Base-by-base conservation (phyloP, 2,888 invertebrate genomes). In the Cephus sareptanus region DNA sequence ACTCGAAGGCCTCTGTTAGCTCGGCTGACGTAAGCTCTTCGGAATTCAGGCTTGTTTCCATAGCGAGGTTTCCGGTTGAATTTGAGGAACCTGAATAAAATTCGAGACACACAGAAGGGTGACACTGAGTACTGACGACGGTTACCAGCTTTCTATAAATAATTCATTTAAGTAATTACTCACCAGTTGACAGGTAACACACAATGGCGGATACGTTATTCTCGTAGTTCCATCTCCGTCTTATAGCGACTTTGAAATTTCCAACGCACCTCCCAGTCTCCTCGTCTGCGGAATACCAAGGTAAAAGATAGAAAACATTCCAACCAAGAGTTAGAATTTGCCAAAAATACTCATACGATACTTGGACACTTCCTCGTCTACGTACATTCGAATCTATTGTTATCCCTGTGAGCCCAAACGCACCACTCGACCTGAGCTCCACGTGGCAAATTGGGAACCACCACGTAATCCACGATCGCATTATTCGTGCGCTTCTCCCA, bases 361-460 rank as follows among this genome's bases (percentile, higher is more conserved):
- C 9, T 34, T 0, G 30, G 11, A 71, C 2, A 71, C 34, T 56
- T 56, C 9, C 92, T 75, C 12, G 75, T 73, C 74, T 79, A 92
- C 94, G 94, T 92, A 97, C 97, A 97, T 91, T 97, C 97, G 90
- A 97, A 97, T 83, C 96, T 94, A 92, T 96, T 95, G 92, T 97
- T 97, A 92, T 97, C 96, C 79, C 95, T 94, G 91, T 97, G 97
- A 71, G 97, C 97, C 97, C 97, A 97, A 80, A 98, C 97, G 91
- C 97, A 97, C 98, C 98, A 98, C 92, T 98, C 98, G 34, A 98
- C 95, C 76, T 95, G 92, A 34, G 97, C 98, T 83, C 92, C 94
- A 75, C 96, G 94, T 1, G 98, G 98, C 88, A 98, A 93, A 34
- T 94, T 94, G 35, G 95, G 94, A 80, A 98, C 96, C 75, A 98